Base-by-base conservation (phyloP, 2,797 vertebrate species). In the Decapterus maruadsi region DNA sequence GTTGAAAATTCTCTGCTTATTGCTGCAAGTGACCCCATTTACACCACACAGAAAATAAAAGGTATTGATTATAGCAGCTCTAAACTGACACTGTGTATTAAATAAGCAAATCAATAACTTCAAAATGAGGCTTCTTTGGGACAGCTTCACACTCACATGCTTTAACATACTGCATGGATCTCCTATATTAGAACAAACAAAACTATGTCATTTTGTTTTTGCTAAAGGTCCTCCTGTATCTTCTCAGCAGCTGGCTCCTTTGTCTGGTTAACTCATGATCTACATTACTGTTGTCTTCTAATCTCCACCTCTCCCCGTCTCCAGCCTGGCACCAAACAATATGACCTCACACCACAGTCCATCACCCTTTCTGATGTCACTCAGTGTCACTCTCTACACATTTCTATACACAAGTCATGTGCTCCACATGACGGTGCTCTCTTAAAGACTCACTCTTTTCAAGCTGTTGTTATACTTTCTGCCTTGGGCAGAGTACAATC, bases 301-400 rank as follows among this genome's bases (percentile, higher is more conserved):
- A 4, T 16, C 48, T 38, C 61, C 58, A 12, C 20, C 48, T 17
- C 69, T 55, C 75, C 42, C 68, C 31, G n/a, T 71, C 72, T 71
- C 51, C 66, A 60, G 86, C 86, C 86, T 87, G 91, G 83, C 66
- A 89, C 84, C 75, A 26, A 87, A 83, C 77, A 78, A 70, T 77
- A 85, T 94, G 93, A 94, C 83, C 88, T 93, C 91, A 93, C 70
- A 50, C 56, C 48, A 11, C 31, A 9, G 61, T 65, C 80, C 29
- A 36, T 81, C 80, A 87, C 60, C 79, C 74, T 22, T 70, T 72
- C 85, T 87, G 78, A 90, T 86, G 85, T 92, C 89, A 90, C 74
- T 77, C 70, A 36, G 82, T 88, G 82, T 89, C 82, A 89, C 84
- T 86, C 61, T 34, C 34, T 36, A 36, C 34, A 36, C 58, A 75